Evolutionary conservation across 2,797 vertebrate species (phyloP).

Genomic region (Parambassis ranga): DNA sequence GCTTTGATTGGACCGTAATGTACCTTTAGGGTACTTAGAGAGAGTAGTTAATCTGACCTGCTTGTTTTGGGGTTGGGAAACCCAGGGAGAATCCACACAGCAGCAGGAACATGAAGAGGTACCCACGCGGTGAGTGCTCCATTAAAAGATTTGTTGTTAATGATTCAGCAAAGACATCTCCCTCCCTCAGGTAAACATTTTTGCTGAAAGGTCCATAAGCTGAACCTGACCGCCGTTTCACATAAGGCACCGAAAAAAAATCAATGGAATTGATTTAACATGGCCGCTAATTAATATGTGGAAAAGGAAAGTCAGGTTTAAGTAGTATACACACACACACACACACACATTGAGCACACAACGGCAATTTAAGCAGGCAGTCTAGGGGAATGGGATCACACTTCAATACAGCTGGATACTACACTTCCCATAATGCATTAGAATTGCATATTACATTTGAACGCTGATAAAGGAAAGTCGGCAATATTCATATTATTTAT

Average conservation of each 20-base stretch:
- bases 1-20: neutral
- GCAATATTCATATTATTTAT: too few species aligned
- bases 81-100: neutral
- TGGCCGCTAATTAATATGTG: neutral
- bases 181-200: neutral
- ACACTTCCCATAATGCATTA: neutral
- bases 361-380: neutral
- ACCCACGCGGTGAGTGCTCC: neutral
- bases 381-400: neutral
- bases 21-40: neutral
- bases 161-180: slow-evolving; percentile 5
- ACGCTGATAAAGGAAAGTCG: too few species aligned
- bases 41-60: slow-evolving; percentile 3
- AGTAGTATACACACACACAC: too few species aligned
- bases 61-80: slow-evolving; percentile 11
- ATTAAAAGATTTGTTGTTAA: slow-evolving; percentile 11
- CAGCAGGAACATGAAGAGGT: neutral
- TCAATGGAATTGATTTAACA: neutral
- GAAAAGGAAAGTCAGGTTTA: neutral
- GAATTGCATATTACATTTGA: too few species aligned
- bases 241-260: neutral
- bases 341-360: neutral
- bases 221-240: neutral
- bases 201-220: neutral
- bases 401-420: neutral